phyloP scores from a whole-genome alignment of 2,888 invertebrate species.

The Epinotia demarniana region DNA sequence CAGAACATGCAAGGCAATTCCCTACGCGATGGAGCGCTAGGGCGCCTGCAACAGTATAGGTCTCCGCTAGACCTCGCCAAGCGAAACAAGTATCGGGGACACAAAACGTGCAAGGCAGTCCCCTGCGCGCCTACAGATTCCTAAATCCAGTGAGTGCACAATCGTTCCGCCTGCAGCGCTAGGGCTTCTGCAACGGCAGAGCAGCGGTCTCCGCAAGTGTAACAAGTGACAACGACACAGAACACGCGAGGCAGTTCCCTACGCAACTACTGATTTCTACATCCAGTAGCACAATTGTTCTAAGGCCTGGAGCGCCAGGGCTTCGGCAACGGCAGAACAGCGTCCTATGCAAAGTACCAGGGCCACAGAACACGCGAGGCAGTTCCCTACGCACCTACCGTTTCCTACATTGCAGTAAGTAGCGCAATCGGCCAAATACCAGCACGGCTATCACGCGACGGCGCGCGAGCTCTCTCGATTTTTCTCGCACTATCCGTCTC shows the following conservation, averaged over 20 bases:
- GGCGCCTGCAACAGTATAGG: slow-evolving; percentile 32
- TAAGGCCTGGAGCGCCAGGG: too few species aligned
- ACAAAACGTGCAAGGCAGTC: neutral
- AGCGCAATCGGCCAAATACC: too few species aligned
- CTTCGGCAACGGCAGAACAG: too few species aligned
- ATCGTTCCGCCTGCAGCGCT: slow-evolving; percentile 61
- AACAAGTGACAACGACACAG: too few species aligned
- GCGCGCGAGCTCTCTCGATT: too few species aligned
- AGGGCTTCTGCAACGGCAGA: slow-evolving; percentile 68
- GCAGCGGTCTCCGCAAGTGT: slow-evolving; percentile 73
- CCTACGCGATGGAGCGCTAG: neutral
- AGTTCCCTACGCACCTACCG: neutral
- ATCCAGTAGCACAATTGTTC: too few species aligned
- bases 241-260: neutral
- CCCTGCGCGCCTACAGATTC: slow-evolving; percentile 55
- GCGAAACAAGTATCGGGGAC: neutral
- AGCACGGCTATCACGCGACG: too few species aligned
- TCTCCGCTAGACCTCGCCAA: neutral
- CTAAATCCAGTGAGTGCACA: slow-evolving; percentile 57
- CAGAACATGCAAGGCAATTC: neutral
- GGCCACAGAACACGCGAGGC: neutral
- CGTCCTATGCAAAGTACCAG: slow-evolving; percentile 39
- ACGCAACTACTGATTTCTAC: too few species aligned
- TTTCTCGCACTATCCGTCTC: too few species aligned
- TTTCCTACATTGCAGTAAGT: too few species aligned